Conservation (phyloP, 1,140 invertebrate genomes). For the Monochamus saltuarius region DNA sequence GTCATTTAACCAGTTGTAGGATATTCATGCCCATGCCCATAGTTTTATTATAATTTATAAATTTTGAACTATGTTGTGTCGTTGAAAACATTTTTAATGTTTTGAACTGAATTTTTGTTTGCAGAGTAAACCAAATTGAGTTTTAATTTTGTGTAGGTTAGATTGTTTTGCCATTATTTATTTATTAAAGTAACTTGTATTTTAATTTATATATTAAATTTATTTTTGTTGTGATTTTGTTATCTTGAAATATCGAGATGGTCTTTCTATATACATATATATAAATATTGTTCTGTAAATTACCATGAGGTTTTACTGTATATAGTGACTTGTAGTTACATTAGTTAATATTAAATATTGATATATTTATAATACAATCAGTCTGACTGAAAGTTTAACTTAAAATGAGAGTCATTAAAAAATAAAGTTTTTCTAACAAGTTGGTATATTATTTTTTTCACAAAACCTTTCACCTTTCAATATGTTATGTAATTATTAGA, state of each 20-base stretch:
- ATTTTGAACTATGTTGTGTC: too few relatives aligned
- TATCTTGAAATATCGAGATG: conserved; percentile 34
- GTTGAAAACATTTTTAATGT: too few relatives aligned
- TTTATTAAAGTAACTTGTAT: conserved; percentile 2
- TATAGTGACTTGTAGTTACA: conserved; percentile 38
- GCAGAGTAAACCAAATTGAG: neutral
- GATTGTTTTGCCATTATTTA: conserved; percentile 1
- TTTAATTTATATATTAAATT: conserved; percentile 11
- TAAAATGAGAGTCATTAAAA: conserved; percentile 43
- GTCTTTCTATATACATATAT: conserved; percentile 29
- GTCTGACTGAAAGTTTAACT: conserved; percentile 48
- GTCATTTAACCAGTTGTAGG: too few relatives aligned
- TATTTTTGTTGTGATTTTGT: conserved; percentile 39
- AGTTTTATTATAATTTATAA: too few relatives aligned
- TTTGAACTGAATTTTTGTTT: too few relatives aligned
- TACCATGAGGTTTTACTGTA: conserved; percentile 43
- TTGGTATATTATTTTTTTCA: neutral
- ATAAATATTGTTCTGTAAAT: conserved; percentile 40
- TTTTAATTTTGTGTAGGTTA: neutral
- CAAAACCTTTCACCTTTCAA: too few relatives aligned
- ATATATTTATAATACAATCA: conserved; percentile 51
- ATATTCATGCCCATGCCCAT: too few relatives aligned
- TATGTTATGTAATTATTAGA: too few relatives aligned
- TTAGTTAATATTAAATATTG: conserved; percentile 47
- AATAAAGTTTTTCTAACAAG: conserved; percentile 45